phyloP scores from a whole-genome alignment of 2,888 invertebrate genomes.

The Ptilodon capucinus region DNA sequence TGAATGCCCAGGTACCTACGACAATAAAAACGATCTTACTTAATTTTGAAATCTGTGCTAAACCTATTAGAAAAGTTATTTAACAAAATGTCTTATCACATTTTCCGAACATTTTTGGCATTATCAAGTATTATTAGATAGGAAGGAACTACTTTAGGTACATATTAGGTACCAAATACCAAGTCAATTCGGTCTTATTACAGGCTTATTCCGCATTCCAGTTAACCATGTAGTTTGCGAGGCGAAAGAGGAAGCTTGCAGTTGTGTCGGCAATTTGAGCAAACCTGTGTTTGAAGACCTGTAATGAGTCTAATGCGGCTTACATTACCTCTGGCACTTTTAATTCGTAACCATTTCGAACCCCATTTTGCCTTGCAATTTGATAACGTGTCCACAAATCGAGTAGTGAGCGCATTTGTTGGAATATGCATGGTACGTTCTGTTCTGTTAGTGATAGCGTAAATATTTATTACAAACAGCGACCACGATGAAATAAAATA shows the following conservation, averaged over 20 bases:
- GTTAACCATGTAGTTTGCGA: too few species aligned
- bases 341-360: slow-evolving; percentile 41
- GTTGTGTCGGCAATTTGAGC: slow-evolving; percentile 19
- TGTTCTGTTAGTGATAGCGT: too few species aligned
- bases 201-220: background rate
- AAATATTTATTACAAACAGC: background rate
- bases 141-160: too few species aligned
- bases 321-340: slow-evolving; percentile 26
- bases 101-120: too few species aligned
- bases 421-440: too few species aligned
- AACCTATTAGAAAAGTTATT: too few species aligned
- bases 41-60: too few species aligned
- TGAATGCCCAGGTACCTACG: too few species aligned
- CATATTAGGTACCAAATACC: too few species aligned
- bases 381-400: slow-evolving; percentile 31
- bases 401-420: background rate
- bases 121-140: too few species aligned
- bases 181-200: slow-evolving; percentile 20
- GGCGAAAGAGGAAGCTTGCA: background rate
- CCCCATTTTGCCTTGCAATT: slow-evolving; percentile 39
- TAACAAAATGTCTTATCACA: too few species aligned
- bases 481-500: background rate
- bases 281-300: slow-evolving; percentile 34
- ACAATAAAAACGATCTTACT: too few species aligned
- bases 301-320: slow-evolving; percentile 46